Evolutionary conservation across 1,140 invertebrate species (phyloP).

Genomic region (Himalopsyche phryganea): DNA sequence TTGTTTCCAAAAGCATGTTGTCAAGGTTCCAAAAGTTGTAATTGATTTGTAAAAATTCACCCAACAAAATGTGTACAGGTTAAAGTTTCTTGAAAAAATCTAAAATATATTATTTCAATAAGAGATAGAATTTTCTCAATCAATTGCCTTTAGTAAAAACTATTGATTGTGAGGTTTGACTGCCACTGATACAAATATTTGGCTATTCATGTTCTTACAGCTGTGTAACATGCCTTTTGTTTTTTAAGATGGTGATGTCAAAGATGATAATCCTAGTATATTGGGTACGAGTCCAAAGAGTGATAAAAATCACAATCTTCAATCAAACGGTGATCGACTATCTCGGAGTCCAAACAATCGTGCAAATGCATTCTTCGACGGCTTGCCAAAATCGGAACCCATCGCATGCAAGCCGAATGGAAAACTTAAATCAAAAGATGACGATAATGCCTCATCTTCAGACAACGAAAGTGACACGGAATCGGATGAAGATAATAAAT

Average conservation of each 20-base stretch:
- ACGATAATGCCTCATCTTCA: conserved; percentile 1
- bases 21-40: no score
- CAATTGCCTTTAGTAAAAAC: no score
- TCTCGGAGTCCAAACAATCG: conserved; percentile 1
- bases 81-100: no score
- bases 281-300: conserved; percentile 11
- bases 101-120: no score
- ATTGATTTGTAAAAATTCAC: no score
- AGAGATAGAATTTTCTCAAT: no score
- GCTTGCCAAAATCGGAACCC: neutral
- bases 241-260: conserved; percentile 8
- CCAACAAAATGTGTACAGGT: no score
- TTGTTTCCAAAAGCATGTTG: no score
- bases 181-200: no score
- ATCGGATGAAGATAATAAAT: conserved; percentile 39
- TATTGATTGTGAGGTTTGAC: no score
- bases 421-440: neutral
- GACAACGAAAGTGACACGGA: conserved; percentile 28
- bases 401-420: neutral
- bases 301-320: conserved; percentile 26
- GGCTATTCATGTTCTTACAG: no score
- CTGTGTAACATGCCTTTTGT: neutral
- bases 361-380: neutral
- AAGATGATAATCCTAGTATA: neutral
- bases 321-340: neutral